These are phyloP conservation scores for Polylopha cassiicola DNA, from an alignment of 2,888 invertebrate species.

Conservation along the genomic window DNA sequence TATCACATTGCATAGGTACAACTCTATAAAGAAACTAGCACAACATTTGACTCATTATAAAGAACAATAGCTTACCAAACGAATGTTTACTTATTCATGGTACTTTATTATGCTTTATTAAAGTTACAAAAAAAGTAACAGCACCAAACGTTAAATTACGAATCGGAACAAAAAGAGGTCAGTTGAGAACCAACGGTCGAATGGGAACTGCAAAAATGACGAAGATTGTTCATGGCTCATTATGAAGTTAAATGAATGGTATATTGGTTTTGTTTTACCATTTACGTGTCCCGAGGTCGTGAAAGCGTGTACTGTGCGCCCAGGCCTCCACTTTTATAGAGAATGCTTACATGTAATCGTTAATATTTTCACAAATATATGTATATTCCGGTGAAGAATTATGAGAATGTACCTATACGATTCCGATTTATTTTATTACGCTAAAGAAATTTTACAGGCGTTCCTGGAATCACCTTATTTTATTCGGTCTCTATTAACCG, in stretches of 20 bases:
- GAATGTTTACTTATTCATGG: constrained; percentile 62
- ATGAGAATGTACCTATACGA: no score
- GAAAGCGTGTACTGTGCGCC: constrained; percentile 32
- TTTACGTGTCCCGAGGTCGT: constrained; percentile 42
- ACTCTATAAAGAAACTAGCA: constrained; percentile 38
- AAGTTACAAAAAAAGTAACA: constrained; percentile 45
- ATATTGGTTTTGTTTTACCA: constrained; percentile 46
- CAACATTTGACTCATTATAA: constrained; percentile 53
- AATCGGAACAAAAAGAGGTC: constrained; percentile 56
- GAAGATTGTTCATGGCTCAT: constrained; percentile 71
- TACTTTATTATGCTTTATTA: constrained; percentile 63
- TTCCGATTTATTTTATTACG: no score
- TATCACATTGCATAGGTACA: constrained; percentile 41
- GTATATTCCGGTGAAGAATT: no score
- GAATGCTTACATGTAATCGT: no score
- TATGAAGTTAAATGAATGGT: constrained; percentile 64
- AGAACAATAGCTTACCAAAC: constrained; percentile 59
- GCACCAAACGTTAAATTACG: constrained; percentile 58
- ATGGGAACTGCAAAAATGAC: constrained; percentile 61
- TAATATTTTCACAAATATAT: no score
- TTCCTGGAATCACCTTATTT: no score
- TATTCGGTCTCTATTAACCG: no score
- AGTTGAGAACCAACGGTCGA: constrained; percentile 44
- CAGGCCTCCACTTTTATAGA: no score
- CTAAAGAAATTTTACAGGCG: no score